Evolutionary conservation across 2,113 vertebrate genomes (phyloP), one percentile per base, ranked within the genome.

Genomic region (Electrona antarctica): DNA sequence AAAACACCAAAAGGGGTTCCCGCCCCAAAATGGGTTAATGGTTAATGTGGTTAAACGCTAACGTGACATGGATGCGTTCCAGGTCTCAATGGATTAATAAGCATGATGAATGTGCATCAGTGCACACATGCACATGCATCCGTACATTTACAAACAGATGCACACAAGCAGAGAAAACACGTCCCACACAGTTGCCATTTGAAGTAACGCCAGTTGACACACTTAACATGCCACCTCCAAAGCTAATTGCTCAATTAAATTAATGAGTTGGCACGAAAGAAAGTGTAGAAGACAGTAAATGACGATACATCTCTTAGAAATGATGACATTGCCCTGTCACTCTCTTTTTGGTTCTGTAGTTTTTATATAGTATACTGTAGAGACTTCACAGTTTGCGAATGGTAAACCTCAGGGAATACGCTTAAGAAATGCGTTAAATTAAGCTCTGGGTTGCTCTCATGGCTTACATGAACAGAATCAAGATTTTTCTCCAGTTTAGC

Each of bases 191-290:
- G 47, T 63, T 50, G 45, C 7, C 51, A 73, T 79, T 80, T 76
- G 72, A 88, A 73, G 57, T 49, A 49, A 66, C 21, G 80, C 80
- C 80, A 86, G 72, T 77, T 76, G 62, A 70, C 68, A 74, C 75
- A 79, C 47, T 79, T 68, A 73, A 70, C 79, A 77, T 78, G 79
- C 58, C 85, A 85, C 83, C 82, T 83, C 74, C 72, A 69, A 61
- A 60, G 51, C 74, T 81, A 87, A 88, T 81, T 86, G 82, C 76
- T 85, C 80, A 81, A 83, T 87, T 88, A 78, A 87, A 87, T 80
- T 79, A 90, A 89, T 81, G 75, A 87, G 75, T 79, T 88, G 82
- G 84, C 81, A 56, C 13, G 8, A 52, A 88, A 78, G 3, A 9
- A 4, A 65, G 69, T 41, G 33, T 41, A 58, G 28, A 76, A 68